Evolutionary conservation across 2,888 invertebrate genomes (phyloP).

Genomic region (Cephus pulcher): DNA sequence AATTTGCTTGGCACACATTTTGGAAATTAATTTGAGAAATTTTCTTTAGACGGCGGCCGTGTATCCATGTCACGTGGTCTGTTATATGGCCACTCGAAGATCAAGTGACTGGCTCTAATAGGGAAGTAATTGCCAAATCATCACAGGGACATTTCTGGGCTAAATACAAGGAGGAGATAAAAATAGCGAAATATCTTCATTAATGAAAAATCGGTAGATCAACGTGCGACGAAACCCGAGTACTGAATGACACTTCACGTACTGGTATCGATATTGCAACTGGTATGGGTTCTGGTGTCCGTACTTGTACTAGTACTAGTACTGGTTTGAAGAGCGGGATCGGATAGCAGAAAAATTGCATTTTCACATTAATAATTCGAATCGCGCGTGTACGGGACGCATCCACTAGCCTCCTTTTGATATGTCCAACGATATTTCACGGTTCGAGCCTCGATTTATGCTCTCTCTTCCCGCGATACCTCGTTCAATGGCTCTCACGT

Average conservation of each 20-base stretch:
- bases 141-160: background rate
- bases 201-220: background rate
- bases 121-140: background rate
- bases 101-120: background rate
- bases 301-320: background rate
- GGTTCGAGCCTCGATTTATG: constrained; percentile 5
- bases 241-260: background rate
- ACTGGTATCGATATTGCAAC: background rate
- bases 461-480: background rate
- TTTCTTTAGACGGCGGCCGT: background rate
- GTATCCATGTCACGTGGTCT: background rate
- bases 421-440: constrained; percentile 7
- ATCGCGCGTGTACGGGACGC: constrained; percentile 7
- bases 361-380: constrained; percentile 6
- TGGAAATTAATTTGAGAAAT: background rate
- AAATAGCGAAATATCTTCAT: background rate
- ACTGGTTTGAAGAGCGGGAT: background rate
- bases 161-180: background rate
- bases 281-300: background rate
- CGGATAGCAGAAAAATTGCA: constrained; percentile 3
- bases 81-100: background rate
- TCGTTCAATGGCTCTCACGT: background rate
- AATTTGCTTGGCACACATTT: background rate
- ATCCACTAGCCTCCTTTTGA: background rate
- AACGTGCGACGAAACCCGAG: background rate